Evolutionary conservation across 2,113 vertebrate species (phyloP), one percentile per base, ranked within the genome.

Genomic region (Cyanoliseus patagonus): DNA sequence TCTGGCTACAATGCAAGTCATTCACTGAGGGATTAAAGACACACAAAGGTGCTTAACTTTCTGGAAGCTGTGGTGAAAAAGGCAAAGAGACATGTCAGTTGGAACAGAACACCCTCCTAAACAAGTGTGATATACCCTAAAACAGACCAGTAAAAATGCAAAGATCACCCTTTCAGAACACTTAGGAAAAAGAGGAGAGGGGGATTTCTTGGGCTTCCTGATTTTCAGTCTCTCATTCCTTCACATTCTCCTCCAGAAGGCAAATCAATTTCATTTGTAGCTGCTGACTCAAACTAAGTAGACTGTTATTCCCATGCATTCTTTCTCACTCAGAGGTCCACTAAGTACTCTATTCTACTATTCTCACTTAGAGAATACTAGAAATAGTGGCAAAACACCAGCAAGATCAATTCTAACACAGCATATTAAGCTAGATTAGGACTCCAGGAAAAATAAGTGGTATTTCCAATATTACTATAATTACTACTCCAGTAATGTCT

Each of bases 181-280:
- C 3, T 42, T 73, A 13, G 17, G 2, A 49, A 25, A 35, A n/a
- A 15, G n/a, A 4, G 1, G 0, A 17, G 12, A 9, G 31, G 1
- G 39, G 1, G 2, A 64, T 82, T 91, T 86, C 33, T 41, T 8
- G 0, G 23, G 9, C 17, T 52, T 85, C 9, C 41, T 33, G 30
- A 92, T 88, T 76, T 88, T 90, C 33, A 73, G n/a, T 47, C 30
- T 72, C 42, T 79, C 20, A 39, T 24, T 84, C 35, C 11, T 74
- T 17, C 55, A 70, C 27, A 39, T 63, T 55, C 12, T 52, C 31
- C 85, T 70, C 22, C 37, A 63, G 44, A 59, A 90, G 25, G 37
- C 25, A 80, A 88, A 80, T 52, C 47, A 24, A 68, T 73, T 87
- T 72, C 6, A 33, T 53, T 39, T 74, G 49, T 62, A 88, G 53